Base-by-base conservation (phyloP, 2,113 vertebrate species). In the Salvelinus sp. region DNA sequence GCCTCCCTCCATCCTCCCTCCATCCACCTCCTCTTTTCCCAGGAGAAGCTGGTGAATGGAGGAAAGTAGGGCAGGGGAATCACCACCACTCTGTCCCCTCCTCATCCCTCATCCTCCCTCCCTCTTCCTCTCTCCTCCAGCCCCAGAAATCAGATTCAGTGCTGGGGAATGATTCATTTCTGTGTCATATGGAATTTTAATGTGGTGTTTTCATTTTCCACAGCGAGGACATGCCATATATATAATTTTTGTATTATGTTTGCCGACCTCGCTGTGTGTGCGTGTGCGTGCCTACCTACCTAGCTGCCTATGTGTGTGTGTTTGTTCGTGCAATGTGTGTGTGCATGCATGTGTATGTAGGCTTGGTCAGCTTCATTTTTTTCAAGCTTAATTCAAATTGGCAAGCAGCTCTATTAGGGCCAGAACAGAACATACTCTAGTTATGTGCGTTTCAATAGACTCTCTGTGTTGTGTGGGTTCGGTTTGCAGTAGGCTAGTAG, bases 61-160 rank as follows among this genome's bases (percentile, higher is more conserved):
- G 69, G 79, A 91, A 93, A 91, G 81, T 93, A 92, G 92, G 91
- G 83, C 91, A 92, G 28, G 70, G 73, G 75, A 20, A 88, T 78
- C 81, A 79, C 67, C 18, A 5, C 48, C 81, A 79, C 16, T 30
- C 57, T 12, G 16, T 38, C 68, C 38, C 70, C 25, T 23, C 68
- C 33, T 7, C 44, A 10, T 27, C 25, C 22, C 22, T 23, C 23
- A 14, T 57, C 18, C 27, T 70, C 62, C 63, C 18, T 10, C n/a
- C 6, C 2, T 10, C 58, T 62, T n/a, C n/a, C n/a, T 10, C 58
- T 62, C n/a, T 10, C 48, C 12, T 70, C 12, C 47, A 33, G 20
- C 27, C 18, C 77, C 22, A 62, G 69, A 82, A 82, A 83, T 84
- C 20, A 62, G 74, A 86, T 82, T 88, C 82, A 86, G 62, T n/a